Evolutionary conservation across 2,113 vertebrate species (phyloP), one percentile per base, ranked within the genome.

Genomic region (Brachypteracias leptosomus): DNA sequence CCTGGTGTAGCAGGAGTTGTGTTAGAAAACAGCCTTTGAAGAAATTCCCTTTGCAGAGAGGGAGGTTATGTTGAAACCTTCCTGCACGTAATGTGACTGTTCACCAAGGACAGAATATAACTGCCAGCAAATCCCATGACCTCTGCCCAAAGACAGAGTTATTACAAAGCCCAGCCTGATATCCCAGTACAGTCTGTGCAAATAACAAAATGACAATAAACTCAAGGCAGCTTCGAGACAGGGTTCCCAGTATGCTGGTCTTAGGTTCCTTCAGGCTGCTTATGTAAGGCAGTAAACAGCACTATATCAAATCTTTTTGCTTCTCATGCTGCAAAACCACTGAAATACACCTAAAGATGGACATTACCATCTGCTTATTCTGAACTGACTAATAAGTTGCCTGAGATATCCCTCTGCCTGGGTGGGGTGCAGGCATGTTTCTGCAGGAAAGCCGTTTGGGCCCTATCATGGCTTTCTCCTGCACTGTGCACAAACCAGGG

Each of bases 361-460:
- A 91, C 84, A 42, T 61, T 62, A 47, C 28, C 74, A 65, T 52
- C 66, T 82, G 65, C 58, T 61, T 82, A 73, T 46, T 76, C 29
- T 76, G 75, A 55, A 42, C 11, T 9, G 38, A 70, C 40, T 71
- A 61, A 15, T 25, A n/a, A 68, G 1, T 4, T 81, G 76, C 33
- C 68, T 42, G 72, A 92, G 72, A 24, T 47, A 74, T 63, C 21
- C 38, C 38, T 79, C 38, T 74, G 10, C 20, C 54, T 86, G 94
- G 68, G 72, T 84, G 65, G 73, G 33, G 80, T 72, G 61, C 16
- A 79, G 80, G 77, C 77, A 18, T 81, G 95, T 92, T 92, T 35
- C 84, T 87, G 95, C 86, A 90, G 42, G 86, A 92, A 93, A 95
- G 40, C 29, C 72, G 25, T 31, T 59, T 58, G 59, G 57, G 68